Conservation (phyloP, 2,113 vertebrate genomes). For the Puffinus mauretanicus region DNA sequence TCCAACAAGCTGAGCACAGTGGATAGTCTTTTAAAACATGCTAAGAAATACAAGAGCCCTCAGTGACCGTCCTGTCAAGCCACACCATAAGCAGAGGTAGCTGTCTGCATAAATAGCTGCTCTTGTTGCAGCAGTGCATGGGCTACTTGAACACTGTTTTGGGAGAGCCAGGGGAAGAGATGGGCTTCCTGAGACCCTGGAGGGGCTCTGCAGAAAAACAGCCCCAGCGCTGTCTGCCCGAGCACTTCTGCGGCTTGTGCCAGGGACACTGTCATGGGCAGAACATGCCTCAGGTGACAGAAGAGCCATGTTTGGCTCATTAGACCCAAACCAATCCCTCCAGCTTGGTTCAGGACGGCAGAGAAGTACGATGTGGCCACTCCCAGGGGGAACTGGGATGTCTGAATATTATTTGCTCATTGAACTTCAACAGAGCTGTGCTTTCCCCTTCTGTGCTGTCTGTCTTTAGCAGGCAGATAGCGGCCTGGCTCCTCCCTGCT, state of each 20-base stretch:
- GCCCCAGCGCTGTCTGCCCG: neutral
- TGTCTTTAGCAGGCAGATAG: neutral
- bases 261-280: neutral
- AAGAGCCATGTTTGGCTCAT: neutral
- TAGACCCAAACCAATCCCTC: neutral
- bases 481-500: neutral
- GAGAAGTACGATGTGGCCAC: accelerated
- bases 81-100: neutral
- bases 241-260: neutral
- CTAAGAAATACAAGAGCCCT: neutral
- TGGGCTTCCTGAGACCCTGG: neutral
- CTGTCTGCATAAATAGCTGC: neutral
- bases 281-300: neutral
- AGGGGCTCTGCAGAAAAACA: neutral
- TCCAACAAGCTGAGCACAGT: neutral
- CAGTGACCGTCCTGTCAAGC: accelerated
- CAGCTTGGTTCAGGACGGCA: neutral
- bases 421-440: neutral
- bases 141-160: neutral
- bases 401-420: neutral
- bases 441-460: neutral
- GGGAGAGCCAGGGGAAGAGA: neutral
- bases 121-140: accelerated
- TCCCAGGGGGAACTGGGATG: neutral
- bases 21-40: neutral